phyloP scores from a whole-genome alignment of 1,140 invertebrate genomes.

The Steinernema feltiae region DNA sequence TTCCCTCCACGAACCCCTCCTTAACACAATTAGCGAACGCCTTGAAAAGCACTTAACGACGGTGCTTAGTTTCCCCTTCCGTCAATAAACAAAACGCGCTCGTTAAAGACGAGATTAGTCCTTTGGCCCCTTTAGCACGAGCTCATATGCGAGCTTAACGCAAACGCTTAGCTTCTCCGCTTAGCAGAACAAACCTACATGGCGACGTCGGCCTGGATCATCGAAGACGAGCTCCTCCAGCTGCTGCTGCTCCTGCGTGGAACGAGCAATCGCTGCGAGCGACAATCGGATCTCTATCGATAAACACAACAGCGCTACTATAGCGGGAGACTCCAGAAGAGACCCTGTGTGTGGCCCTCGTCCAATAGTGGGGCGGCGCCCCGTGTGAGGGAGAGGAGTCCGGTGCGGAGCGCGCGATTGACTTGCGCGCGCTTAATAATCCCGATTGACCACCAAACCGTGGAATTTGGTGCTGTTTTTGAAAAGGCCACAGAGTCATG shows the following conservation, averaged over 20 bases:
- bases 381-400: not conserved
- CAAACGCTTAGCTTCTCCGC: too few species aligned
- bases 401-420: not conserved
- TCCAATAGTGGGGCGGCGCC: too few species aligned
- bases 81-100: constrained; percentile 11
- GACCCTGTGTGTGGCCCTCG: not conserved
- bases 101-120: not conserved
- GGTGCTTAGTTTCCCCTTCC: not conserved
- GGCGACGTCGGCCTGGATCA: constrained; percentile 29
- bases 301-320: not conserved
- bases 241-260: not conserved
- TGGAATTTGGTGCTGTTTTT: not conserved
- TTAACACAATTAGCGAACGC: not conserved
- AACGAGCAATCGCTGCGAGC: not conserved
- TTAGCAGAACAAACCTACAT: constrained; percentile 14
- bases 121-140: too few species aligned
- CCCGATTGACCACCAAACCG: not conserved
- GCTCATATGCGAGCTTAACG: too few species aligned
- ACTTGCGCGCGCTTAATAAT: not conserved
- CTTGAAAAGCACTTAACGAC: constrained; percentile 9
- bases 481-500: not conserved
- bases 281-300: not conserved
- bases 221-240: constrained; percentile 12
- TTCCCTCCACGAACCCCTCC: not conserved
- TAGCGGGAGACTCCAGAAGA: constrained; percentile 2